Base-by-base conservation (phyloP, 2,888 invertebrate species). In the Folsomia manolachei region DNA sequence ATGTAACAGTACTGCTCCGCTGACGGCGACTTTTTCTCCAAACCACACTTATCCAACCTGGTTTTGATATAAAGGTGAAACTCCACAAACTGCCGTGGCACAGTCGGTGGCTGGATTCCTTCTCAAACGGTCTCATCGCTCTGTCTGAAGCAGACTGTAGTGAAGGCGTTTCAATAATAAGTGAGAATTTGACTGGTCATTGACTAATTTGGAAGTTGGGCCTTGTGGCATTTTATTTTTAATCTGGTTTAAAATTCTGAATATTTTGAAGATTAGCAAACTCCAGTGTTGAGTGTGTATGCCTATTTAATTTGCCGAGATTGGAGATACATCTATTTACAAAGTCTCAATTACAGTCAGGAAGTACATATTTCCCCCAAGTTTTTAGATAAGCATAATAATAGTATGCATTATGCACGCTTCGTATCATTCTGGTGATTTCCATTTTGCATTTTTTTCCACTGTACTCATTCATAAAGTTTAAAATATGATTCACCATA, bases 1-100 rank as follows among this genome's bases (percentile, higher is more conserved):
- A n/a, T n/a, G n/a, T n/a, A n/a, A n/a, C n/a, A n/a, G n/a, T n/a
- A n/a, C n/a, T n/a, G n/a, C n/a, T n/a, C n/a, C n/a, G n/a, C n/a
- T n/a, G n/a, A n/a, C n/a, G n/a, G n/a, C n/a, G 39, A 39, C 39
- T 39, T 39, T 39, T 39, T 39, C 39, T 39, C 39, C 39, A 4
- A 14, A 14, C 14, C 39, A 39, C 39, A 39, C 7, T 14, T 39
- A 39, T 9, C 39, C 14, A 39, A 39, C 39, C 14, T 39, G 39
- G 39, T 21, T 56, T 56, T 56, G 19, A 56, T 56, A 56, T 56
- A 56, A 56, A 56, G 21, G 56, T 56, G 56, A 56, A 56, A 56
- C 56, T 56, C n/a, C 56, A 19, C 7, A n/a, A 21, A 56, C 7
- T 19, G 21, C 4, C 11, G 7, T 4, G 11, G 4, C 56, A 21